These are phyloP conservation scores for Clarias fuscus DNA, from an alignment of 2,797 vertebrate genomes.

Conservation along the genomic window DNA sequence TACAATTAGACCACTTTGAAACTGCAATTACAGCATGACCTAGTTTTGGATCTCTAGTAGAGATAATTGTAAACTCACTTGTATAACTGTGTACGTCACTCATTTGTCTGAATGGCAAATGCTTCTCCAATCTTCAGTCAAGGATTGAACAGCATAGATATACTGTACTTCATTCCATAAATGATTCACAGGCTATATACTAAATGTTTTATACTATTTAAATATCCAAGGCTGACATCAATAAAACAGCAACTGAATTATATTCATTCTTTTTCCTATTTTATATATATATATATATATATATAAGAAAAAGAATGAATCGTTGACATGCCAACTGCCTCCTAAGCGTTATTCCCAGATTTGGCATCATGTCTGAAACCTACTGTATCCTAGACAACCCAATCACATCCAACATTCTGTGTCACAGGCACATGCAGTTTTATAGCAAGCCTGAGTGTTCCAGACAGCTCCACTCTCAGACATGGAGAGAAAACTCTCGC, in stretches of 20 bases:
- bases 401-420: conserved; percentile 17
- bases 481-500: conserved; percentile 8
- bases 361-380: conserved; percentile 19
- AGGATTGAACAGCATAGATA: neutral
- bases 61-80: neutral
- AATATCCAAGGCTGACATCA: neutral
- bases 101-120: neutral
- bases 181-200: neutral
- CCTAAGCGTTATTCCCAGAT: neutral
- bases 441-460: conserved; percentile 23
- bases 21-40: neutral
- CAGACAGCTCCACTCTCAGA: conserved; percentile 24
- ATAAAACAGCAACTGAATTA: neutral
- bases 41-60: neutral
- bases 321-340: neutral
- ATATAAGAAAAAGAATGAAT: neutral
- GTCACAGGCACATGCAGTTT: conserved; percentile 39
- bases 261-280: no score
- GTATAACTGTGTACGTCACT: neutral
- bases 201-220: neutral
- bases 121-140: neutral
- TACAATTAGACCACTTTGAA: neutral
- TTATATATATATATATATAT: no score
- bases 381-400: conserved; percentile 44
- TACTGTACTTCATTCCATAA: neutral